Conservation (phyloP, 2,888 invertebrate genomes). For the Stenoptilia bipunctidactyla region DNA sequence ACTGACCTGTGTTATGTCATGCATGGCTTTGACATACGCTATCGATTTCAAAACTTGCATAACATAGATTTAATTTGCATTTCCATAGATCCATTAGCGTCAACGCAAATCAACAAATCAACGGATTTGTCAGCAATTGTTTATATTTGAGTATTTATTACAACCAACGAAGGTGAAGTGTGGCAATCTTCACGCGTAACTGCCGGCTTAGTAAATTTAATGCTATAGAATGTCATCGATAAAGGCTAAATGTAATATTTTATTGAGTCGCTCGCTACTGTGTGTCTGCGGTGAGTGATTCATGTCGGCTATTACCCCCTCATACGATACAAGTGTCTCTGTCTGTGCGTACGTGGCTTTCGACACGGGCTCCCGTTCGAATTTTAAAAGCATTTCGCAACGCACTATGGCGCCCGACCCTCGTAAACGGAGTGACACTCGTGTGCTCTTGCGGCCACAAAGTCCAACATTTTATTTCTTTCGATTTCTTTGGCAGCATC, state of each 20-base stretch:
- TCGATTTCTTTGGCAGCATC: conserved; percentile 34
- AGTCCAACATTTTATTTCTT: conserved; percentile 31
- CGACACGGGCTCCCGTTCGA: conserved; percentile 27
- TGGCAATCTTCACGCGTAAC: too few relatives aligned
- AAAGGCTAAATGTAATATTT: conserved; percentile 6
- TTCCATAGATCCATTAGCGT: background rate
- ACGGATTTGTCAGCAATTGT: too few relatives aligned
- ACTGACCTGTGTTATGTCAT: conserved; percentile 16
- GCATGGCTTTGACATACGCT: conserved; percentile 30
- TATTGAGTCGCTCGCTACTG: background rate
- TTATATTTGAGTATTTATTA: too few relatives aligned
- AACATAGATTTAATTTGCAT: too few relatives aligned
- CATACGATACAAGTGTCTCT: conserved; percentile 12
- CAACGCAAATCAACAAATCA: conserved; percentile 6
- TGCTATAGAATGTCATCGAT: conserved; percentile 7
- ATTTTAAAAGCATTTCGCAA: conserved; percentile 40
- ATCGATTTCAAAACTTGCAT: conserved; percentile 35
- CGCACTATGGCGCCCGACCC: conserved; percentile 28
- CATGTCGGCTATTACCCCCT: conserved; percentile 5
- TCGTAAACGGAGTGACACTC: conserved; percentile 46
- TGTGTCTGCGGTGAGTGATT: conserved; percentile 6
- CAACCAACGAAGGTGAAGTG: too few relatives aligned
- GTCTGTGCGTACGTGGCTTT: conserved; percentile 27
- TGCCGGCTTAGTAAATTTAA: too few relatives aligned
- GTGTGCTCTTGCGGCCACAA: conserved; percentile 6